Percentiles rank a stretch among this genome's conserved stretches.
Conservation (phyloP, 2,113 vertebrate genomes). For the Eublepharis macularius region DNA sequence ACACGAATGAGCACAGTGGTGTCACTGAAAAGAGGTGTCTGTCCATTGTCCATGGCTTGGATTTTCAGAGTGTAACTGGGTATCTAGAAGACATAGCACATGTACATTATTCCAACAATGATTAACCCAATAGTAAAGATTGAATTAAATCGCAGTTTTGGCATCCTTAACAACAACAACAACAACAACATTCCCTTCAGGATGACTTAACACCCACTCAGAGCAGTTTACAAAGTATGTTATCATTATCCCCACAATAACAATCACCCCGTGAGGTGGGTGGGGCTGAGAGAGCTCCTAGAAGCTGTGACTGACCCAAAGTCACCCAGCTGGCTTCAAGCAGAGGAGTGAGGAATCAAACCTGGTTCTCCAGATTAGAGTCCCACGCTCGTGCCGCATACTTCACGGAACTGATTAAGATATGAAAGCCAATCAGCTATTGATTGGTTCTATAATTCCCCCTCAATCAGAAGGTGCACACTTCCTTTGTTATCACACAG, state of each 20-base stretch:
- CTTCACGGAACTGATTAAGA: not conserved
- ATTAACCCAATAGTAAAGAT: not conserved
- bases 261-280: too few species aligned
- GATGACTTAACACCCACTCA: too few species aligned
- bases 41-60: slow-evolving; percentile 87
- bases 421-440: not conserved
- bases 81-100: slow-evolving; percentile 68
- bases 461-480: not conserved
- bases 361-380: too few species aligned
- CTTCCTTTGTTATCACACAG: not conserved
- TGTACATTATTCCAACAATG: not conserved
- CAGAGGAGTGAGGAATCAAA: too few species aligned
- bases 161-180: too few species aligned
- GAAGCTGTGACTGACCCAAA: too few species aligned
- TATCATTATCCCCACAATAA: too few species aligned
- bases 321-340: too few species aligned
- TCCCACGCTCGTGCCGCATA: not conserved
- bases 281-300: too few species aligned
- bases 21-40: slow-evolving; percentile 82
- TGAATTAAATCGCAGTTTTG: not conserved
- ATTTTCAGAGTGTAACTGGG: slow-evolving; percentile 88
- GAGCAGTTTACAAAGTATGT: too few species aligned
- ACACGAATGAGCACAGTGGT: slow-evolving; percentile 78
- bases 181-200: too few species aligned
- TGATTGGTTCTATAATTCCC: not conserved